Percentiles rank a stretch among this genome's conserved stretches.
Evolutionary conservation across 2,888 invertebrate genomes (phyloP).

Genomic region (Microctonus brassicae): DNA sequence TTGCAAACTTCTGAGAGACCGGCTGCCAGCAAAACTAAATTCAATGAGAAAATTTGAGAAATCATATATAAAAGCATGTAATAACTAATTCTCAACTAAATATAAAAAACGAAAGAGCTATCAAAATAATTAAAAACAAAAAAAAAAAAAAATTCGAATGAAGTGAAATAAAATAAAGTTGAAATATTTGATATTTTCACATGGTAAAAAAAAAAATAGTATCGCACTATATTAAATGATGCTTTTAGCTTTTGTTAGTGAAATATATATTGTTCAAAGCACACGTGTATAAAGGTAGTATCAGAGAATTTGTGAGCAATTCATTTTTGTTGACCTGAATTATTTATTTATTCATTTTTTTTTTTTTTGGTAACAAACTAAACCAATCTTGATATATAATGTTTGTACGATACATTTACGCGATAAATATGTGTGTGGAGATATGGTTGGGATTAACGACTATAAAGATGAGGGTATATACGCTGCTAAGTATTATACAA

Average conservation of each 20-base stretch:
- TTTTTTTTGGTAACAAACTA: neutral
- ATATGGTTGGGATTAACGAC: neutral
- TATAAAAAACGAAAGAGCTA: neutral
- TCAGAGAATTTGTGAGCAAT: no score
- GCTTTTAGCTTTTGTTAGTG: neutral
- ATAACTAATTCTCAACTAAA: neutral
- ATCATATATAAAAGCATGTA: conserved; percentile 5
- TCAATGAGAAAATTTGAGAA: neutral
- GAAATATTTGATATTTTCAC: neutral
- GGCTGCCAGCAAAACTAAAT: conserved; percentile 4
- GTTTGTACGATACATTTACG: neutral
- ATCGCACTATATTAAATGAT: neutral
- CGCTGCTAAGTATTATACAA: conserved; percentile 30
- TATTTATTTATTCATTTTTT: neutral
- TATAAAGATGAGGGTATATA: conserved; percentile 2
- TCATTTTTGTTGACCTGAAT: conserved; percentile 22
- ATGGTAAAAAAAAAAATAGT: neutral
- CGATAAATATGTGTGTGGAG: neutral
- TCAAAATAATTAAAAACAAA: neutral
- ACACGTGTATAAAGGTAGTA: neutral
- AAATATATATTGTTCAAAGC: neutral
- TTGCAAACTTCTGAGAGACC: conserved; percentile 38
- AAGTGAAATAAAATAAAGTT: neutral
- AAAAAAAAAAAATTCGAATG: neutral
- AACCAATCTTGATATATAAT: neutral